These are phyloP conservation scores for Apeira syringaria DNA, from an alignment of 2,888 invertebrate genomes.

Conservation along the genomic window DNA sequence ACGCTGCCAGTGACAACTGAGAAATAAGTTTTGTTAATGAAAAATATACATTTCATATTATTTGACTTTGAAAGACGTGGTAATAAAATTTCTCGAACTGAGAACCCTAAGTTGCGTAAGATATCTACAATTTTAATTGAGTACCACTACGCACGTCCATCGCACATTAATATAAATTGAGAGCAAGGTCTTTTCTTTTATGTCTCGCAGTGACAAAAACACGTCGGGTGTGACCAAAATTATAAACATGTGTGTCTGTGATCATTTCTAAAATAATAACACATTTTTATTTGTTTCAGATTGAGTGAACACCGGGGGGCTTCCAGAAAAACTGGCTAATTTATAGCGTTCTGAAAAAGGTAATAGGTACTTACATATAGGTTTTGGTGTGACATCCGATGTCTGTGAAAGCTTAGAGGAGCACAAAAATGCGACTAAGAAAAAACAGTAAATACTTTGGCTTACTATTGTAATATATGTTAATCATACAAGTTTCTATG, in stretches of 20 bases:
- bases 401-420: too few relatives aligned
- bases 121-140: constrained; percentile 25
- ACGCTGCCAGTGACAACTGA: too few relatives aligned
- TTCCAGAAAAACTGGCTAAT: constrained; percentile 41
- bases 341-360: constrained; percentile 38
- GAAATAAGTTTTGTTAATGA: too few relatives aligned
- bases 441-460: background rate
- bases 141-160: constrained; percentile 24
- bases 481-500: constrained; percentile 6
- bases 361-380: too few relatives aligned
- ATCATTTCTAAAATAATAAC: background rate
- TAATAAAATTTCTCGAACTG: too few relatives aligned
- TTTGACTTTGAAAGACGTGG: too few relatives aligned
- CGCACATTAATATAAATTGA: constrained; percentile 28
- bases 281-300: constrained; percentile 42
- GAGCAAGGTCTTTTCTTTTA: constrained; percentile 31
- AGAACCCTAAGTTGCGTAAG: constrained; percentile 25
- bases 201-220: too few relatives aligned
- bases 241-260: too few relatives aligned
- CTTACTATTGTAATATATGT: constrained; percentile 9
- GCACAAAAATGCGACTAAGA: too few relatives aligned
- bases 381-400: too few relatives aligned
- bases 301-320: constrained; percentile 25
- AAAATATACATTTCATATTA: too few relatives aligned
- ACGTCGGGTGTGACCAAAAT: too few relatives aligned